A percentile compares a stretch with the other conserved stretches of the same genome.
Conservation (phyloP, 2,113 vertebrate genomes). For the Tyrannus savana region DNA sequence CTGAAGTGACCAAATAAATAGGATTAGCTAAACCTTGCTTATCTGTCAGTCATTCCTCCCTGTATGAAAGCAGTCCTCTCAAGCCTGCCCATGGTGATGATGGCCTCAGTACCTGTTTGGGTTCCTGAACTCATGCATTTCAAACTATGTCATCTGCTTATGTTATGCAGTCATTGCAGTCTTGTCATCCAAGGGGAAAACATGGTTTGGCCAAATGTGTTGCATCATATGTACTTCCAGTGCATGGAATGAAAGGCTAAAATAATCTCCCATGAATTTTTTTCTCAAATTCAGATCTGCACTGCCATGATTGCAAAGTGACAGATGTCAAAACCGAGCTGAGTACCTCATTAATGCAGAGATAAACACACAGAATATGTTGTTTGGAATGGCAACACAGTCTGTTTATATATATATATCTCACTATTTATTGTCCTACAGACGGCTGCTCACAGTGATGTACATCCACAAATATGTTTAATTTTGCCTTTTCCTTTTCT, state of each 20-base stretch:
- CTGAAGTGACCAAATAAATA: constrained; percentile 20
- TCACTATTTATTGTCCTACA: constrained; percentile 16
- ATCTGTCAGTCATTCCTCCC: neutral
- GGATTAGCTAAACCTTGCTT: neutral
- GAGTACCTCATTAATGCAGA: constrained; percentile 47
- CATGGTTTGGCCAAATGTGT: neutral
- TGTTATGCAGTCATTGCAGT: neutral
- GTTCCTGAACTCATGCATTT: neutral
- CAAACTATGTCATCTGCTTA: neutral
- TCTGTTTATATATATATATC: constrained; percentile 20
- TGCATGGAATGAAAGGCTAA: neutral
- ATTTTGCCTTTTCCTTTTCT: constrained; percentile 1
- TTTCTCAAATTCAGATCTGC: neutral
- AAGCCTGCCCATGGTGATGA: neutral
- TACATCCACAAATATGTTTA: constrained; percentile 47
- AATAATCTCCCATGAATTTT: neutral
- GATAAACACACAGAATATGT: constrained; percentile 51
- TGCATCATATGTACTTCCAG: neutral
- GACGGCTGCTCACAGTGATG: constrained; percentile 16
- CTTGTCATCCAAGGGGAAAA: neutral
- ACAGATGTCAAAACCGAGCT: constrained; percentile 34
- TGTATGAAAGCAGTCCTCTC: neutral
- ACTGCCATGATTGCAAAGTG: neutral
- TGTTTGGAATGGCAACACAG: constrained; percentile 33
- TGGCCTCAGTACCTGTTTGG: neutral